A percentile compares a stretch with the other conserved stretches of the same genome.
phyloP scores from a whole-genome alignment of 2,888 invertebrate genomes.

The Caenorhabditis sp. region DNA sequence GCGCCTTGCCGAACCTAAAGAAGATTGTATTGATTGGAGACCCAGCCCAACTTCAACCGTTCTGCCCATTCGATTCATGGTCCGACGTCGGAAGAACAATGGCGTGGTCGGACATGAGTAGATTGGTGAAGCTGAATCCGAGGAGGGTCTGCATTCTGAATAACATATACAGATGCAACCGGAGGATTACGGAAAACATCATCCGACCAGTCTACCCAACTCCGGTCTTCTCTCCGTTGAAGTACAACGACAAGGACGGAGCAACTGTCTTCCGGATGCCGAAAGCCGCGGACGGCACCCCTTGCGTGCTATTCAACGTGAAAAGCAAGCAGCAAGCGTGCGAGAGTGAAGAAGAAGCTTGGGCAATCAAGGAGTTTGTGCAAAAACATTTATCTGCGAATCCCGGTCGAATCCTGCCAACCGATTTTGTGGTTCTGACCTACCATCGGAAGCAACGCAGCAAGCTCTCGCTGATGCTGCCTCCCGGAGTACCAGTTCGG shows the following conservation, averaged over 20 bases:
- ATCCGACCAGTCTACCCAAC: not conserved
- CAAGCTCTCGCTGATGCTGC: no score
- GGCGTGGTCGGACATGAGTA: not conserved
- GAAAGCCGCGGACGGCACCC: not conserved
- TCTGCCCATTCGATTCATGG: not conserved
- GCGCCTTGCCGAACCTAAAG: not conserved
- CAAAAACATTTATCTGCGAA: no score
- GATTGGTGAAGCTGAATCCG: not conserved
- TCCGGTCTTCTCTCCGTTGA: not conserved
- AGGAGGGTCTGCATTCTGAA: not conserved
- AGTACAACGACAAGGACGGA: not conserved
- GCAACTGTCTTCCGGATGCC: not conserved
- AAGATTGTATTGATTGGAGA: not conserved
- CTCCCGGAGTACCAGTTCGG: no score
- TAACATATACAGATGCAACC: not conserved
- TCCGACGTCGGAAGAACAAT: not conserved
- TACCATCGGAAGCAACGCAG: no score
- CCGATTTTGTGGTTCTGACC: no score
- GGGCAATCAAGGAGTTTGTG: no score
- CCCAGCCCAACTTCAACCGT: not conserved
- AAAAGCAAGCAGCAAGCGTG: not conserved
- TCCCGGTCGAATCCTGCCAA: no score
- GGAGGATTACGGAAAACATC: not conserved
- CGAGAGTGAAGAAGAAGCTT: no score
- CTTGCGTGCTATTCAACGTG: not conserved